Evolutionary conservation across 2,888 invertebrate genomes (phyloP).

Genomic region (Chloroclystis v-ata): DNA sequence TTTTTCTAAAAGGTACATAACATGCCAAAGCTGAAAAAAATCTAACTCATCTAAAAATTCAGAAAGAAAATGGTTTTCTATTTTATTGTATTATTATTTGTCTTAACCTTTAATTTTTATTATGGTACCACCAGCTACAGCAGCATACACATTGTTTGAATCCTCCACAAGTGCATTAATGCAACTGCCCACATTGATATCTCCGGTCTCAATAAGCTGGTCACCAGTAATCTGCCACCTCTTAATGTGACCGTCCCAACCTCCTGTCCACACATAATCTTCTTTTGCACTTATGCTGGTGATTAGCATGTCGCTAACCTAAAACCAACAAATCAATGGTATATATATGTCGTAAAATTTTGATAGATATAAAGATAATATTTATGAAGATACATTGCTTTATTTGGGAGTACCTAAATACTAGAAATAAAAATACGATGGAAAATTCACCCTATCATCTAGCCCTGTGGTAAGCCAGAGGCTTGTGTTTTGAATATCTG

Average conservation of each 20-base stretch:
- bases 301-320: constrained; percentile 73
- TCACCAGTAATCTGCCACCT: constrained; percentile 57
- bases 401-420: too few relatives aligned
- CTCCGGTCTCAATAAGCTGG: constrained; percentile 53
- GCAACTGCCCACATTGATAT: constrained; percentile 56
- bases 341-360: background rate
- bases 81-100: background rate
- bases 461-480: too few relatives aligned
- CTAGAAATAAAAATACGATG: too few relatives aligned
- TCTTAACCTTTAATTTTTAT: constrained; percentile 35
- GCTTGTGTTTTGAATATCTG: too few relatives aligned
- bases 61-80: too few relatives aligned
- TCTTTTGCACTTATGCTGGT: constrained; percentile 66
- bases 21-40: too few relatives aligned
- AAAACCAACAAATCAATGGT: constrained; percentile 12
- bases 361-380: too few relatives aligned
- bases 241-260: constrained; percentile 75
- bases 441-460: too few relatives aligned
- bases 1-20: too few relatives aligned
- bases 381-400: too few relatives aligned
- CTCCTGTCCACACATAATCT: constrained; percentile 73
- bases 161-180: constrained; percentile 54
- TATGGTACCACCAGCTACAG: constrained; percentile 52
- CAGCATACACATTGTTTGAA: constrained; percentile 43
- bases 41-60: too few relatives aligned